Base-by-base conservation (phyloP, 2,113 vertebrate species). In the Fregata magnificens region DNA sequence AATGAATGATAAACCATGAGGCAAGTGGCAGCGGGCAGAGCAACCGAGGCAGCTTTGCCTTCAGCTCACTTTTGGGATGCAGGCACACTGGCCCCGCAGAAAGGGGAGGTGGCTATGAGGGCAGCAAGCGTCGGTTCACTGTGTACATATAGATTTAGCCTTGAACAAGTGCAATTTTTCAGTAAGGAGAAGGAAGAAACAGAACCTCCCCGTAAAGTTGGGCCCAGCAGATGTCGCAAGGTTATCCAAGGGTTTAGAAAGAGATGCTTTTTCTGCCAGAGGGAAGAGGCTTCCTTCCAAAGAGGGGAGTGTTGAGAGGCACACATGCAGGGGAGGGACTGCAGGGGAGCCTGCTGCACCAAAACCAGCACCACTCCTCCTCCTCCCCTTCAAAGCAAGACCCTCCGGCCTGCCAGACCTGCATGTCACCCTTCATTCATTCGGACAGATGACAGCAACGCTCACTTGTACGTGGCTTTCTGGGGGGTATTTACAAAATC, bases 31-130 rank as follows among this genome's bases (percentile, higher is more conserved):
- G 20, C 2, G 2, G 45, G 73, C 67, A 62, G 34, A 29, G 50
- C 19, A 31, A 34, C 18, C 6, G 3, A 42, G 26, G 47, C 71
- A 52, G 40, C 62, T 53, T 25, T 42, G 56, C 66, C 34, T 40
- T 58, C 78, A 26, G 28, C 85, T 76, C 6, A 3, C 13, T 63
- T 34, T 24, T 42, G 73, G 67, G 79, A 52, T 18, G 49, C 49
- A 3, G 28, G 47, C 14, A 21, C 2, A 6, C n/a, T 12, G 5
- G 38, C 61, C 55, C 28, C 1, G 2, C 0, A 2, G 62, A 13
- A 63, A 22, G 36, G 19, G n/a, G 58, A 55, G 58, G 22, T 18
- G 58, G 78, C 44, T 31, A 9, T 6, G 44, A 47, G 15, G 49
- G 42, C 50, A 45, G 74, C 2, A 1, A 55, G 42, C 0, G 6